Percentiles rank a stretch among this genome's conserved stretches.
These are phyloP conservation scores for Antechinus flavipes DNA, from an alignment of 2,113 vertebrate species.

Conservation along the genomic window DNA sequence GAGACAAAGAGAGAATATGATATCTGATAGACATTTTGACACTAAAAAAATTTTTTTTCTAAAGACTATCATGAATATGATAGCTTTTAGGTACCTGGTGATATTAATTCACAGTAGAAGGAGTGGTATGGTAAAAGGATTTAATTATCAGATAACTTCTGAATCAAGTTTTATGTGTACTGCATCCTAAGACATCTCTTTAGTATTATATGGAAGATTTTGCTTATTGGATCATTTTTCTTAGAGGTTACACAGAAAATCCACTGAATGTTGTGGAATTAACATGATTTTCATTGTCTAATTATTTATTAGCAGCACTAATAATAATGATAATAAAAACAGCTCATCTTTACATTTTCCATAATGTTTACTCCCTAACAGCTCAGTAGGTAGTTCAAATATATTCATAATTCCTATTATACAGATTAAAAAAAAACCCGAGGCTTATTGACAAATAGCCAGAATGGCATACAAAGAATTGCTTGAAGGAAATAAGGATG, in stretches of 20 bases:
- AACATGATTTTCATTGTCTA: not conserved
- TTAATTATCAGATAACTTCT: not conserved
- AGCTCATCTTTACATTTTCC: not conserved
- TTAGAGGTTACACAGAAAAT: not conserved
- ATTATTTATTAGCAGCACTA: not conserved
- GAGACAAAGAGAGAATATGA: not conserved
- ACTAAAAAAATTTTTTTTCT: not conserved
- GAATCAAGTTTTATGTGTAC: not conserved
- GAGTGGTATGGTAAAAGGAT: not conserved
- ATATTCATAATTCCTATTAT: not conserved
- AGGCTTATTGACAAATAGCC: not conserved
- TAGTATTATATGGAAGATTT: not conserved
- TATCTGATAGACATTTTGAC: not conserved
- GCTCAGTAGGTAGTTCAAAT: not conserved
- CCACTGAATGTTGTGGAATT: not conserved
- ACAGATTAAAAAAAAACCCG: not conserved
- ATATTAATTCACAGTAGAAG: not conserved
- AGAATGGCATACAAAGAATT: not conserved
- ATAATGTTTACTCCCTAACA: not conserved
- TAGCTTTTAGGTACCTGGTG: not conserved
- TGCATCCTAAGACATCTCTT: not conserved
- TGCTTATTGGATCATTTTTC: not conserved
- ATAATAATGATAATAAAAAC: not conserved
- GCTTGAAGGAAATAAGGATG: not conserved
- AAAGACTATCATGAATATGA: not conserved